A percentile compares a stretch with the other conserved stretches of the same genome.
These are phyloP conservation scores for Eulemur rubriventer DNA, from an alignment of 2,797 vertebrate species.

Conservation along the genomic window DNA sequence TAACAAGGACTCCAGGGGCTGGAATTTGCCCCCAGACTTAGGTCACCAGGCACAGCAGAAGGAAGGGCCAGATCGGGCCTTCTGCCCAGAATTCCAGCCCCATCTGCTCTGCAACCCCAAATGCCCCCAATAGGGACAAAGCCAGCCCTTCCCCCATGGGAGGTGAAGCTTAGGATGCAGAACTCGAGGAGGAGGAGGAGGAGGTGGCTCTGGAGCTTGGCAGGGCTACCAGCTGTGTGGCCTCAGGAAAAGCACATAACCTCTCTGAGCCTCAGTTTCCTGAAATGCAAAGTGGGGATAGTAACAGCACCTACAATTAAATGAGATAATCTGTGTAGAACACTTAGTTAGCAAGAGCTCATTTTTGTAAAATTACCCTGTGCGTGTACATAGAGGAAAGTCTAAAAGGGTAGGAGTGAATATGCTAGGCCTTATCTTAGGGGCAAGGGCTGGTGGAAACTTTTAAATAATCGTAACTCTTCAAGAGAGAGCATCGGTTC, in stretches of 20 bases:
- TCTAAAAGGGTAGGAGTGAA: background rate
- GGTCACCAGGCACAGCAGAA: background rate
- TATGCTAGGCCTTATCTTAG: background rate
- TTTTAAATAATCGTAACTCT: background rate
- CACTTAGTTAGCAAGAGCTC: background rate
- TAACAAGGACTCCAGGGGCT: background rate
- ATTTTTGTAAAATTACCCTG: background rate
- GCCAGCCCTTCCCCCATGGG: background rate
- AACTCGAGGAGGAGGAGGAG: too few relatives aligned
- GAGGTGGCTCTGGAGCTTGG: background rate
- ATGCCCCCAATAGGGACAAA: background rate
- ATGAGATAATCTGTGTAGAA: background rate
- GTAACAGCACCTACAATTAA: background rate
- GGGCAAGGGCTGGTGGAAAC: background rate
- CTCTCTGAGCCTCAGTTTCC: background rate
- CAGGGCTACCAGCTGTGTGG: background rate
- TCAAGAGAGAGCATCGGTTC: background rate
- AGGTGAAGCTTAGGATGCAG: background rate
- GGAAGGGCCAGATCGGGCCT: background rate
- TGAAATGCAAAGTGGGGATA: background rate
- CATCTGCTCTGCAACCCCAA: background rate
- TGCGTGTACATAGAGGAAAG: background rate
- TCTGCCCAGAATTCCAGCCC: background rate
- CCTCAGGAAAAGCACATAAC: background rate
- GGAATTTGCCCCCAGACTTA: background rate